Evolutionary conservation across 2,113 vertebrate species (phyloP).

Genomic region (Dipodomys merriami): DNA sequence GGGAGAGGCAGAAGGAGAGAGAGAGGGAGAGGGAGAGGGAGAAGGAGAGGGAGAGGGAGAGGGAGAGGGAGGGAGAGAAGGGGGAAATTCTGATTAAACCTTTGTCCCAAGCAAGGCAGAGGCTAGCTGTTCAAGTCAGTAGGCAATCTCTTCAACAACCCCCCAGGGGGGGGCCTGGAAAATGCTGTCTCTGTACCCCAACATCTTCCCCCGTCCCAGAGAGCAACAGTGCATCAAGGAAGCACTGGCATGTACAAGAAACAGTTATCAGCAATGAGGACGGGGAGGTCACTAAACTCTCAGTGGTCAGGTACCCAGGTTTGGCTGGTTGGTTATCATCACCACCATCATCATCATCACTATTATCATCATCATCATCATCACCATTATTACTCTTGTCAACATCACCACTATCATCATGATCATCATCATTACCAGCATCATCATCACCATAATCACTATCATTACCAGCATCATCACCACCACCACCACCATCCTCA

Average conservation of each 20-base stretch:
- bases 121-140: slow-evolving; percentile 22
- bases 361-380: neutral
- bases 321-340: neutral
- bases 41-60: neutral
- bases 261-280: slow-evolving; percentile 48
- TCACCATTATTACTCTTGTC: neutral
- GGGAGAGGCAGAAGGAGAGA: neutral
- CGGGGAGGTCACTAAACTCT: neutral
- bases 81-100: slow-evolving; percentile 44
- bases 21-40: neutral
- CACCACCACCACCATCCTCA: neutral
- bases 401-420: neutral
- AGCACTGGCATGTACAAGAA: slow-evolving; percentile 45
- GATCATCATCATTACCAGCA: no score
- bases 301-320: neutral
- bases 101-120: slow-evolving; percentile 59
- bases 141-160: neutral
- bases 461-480: neutral
- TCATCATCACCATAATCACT: neutral
- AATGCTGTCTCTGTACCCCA: neutral
- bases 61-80: neutral
- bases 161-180: neutral
- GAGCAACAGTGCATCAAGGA: slow-evolving; percentile 67
- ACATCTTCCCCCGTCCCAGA: slow-evolving; percentile 43
- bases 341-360: no score